phyloP scores from a whole-genome alignment of 1,140 invertebrate genomes.

The Olivierus martensii region DNA sequence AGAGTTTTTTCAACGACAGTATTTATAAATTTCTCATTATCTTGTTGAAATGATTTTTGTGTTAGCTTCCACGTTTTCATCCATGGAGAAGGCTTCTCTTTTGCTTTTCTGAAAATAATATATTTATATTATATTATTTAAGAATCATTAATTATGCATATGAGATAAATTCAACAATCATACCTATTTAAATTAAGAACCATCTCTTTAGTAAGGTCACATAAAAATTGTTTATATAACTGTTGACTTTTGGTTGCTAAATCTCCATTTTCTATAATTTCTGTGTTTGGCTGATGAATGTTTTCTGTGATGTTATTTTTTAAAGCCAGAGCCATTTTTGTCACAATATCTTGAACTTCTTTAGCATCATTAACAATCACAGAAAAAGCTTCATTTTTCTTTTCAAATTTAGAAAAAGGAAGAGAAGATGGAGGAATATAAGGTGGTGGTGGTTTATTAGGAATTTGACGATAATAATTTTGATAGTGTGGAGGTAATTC shows the following conservation, averaged over 20 bases:
- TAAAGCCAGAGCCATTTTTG: not conserved
- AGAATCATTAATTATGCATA: not conserved
- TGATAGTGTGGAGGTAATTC: conserved; percentile 14
- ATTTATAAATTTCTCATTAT: not conserved
- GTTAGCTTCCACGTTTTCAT: conserved; percentile 37
- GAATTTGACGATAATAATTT: conserved; percentile 45
- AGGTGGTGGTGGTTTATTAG: conserved; percentile 55
- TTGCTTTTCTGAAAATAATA: conserved; percentile 5
- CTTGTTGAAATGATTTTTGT: conserved; percentile 41
- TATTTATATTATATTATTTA: too few species aligned
- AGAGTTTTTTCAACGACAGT: conserved; percentile 1
- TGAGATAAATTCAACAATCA: conserved; percentile 17
- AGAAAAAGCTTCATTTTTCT: conserved; percentile 20
- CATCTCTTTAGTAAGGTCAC: conserved; percentile 48
- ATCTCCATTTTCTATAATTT: not conserved
- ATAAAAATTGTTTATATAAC: conserved; percentile 38
- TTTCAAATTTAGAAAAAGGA: too few species aligned
- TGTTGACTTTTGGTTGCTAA: conserved; percentile 14
- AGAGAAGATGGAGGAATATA: conserved; percentile 41
- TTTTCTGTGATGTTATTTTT: conserved; percentile 1
- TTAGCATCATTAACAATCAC: conserved; percentile 25
- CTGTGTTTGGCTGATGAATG: not conserved
- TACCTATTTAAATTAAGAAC: conserved; percentile 33
- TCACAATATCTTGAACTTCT: conserved; percentile 23
- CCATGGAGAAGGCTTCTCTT: conserved; percentile 23